A percentile compares a stretch with the other conserved stretches of the same genome.
phyloP scores from a whole-genome alignment of 2,113 vertebrate species.

The Engraulis encrasicolus region DNA sequence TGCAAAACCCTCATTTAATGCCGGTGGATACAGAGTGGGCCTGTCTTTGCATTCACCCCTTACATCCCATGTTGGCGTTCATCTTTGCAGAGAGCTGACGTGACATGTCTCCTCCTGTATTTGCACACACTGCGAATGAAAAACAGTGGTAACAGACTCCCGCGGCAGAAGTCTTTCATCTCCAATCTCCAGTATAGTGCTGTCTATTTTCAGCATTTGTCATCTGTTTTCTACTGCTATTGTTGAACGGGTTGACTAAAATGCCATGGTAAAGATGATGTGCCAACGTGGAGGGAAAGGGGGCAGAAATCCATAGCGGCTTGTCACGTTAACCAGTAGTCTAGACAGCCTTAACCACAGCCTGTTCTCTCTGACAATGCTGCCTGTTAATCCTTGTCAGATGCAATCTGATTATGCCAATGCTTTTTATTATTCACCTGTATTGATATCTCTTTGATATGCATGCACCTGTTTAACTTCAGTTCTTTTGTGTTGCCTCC shows the following conservation, averaged over 20 bases:
- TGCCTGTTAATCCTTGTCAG: conserved; percentile 69
- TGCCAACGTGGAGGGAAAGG: conserved; percentile 58
- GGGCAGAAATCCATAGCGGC: not conserved
- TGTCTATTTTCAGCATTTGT: conserved; percentile 35
- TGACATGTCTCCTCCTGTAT: not conserved
- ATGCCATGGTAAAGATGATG: conserved; percentile 53
- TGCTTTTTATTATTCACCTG: conserved; percentile 50
- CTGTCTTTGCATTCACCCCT: not conserved
- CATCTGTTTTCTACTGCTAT: conserved; percentile 46
- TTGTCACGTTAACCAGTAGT: conserved; percentile 13
- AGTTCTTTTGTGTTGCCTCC: conserved; percentile 20
- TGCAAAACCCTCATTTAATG: not conserved
- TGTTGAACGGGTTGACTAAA: conserved; percentile 28
- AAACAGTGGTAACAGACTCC: not conserved
- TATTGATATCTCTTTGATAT: conserved; percentile 25
- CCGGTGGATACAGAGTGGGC: not conserved
- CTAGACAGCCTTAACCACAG: conserved; percentile 66
- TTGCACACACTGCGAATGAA: not conserved
- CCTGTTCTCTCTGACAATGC: conserved; percentile 70
- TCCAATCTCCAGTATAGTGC: not conserved
- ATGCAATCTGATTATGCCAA: conserved; percentile 67
- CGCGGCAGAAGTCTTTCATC: not conserved
- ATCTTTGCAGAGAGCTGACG: not conserved
- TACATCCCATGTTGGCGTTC: not conserved
- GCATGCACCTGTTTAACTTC: not conserved